Evolutionary conservation across 2,113 vertebrate genomes (phyloP).

Genomic region (Circaetus cinerascens): DNA sequence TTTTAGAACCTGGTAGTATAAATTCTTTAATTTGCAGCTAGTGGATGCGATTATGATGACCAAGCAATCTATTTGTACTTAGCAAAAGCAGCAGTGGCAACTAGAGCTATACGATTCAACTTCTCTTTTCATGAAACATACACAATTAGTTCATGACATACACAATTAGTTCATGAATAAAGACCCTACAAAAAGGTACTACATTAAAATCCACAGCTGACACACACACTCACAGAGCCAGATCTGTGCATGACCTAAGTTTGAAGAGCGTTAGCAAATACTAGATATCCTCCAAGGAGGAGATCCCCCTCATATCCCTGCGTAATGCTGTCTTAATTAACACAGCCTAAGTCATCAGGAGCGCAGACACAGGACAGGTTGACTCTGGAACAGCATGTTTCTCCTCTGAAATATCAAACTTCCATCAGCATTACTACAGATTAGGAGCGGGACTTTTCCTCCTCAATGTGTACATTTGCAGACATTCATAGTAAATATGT

Average conservation of each 20-base stretch:
- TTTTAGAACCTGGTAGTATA: background rate
- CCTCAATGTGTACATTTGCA: accelerated
- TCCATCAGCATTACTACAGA: accelerated
- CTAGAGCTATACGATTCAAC: background rate
- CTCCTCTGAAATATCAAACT: background rate
- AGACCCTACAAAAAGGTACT: background rate
- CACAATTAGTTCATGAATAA: background rate
- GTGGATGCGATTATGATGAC: accelerated
- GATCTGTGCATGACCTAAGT: accelerated
- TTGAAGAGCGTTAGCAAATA: background rate
- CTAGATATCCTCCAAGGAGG: background rate
- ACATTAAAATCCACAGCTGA: background rate
- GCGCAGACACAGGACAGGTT: background rate
- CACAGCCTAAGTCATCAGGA: background rate
- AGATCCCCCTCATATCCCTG: too few relatives aligned
- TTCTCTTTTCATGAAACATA: background rate
- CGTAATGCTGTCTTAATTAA: background rate
- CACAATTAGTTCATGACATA: background rate
- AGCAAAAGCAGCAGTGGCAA: background rate
- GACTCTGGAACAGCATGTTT: background rate
- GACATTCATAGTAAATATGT: accelerated
- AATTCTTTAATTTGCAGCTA: background rate
- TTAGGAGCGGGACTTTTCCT: background rate
- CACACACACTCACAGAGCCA: background rate
- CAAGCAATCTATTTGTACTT: background rate